Evolutionary conservation across 23 tunicate species (phyloP).

Genomic region (Ascidia mentula): DNA sequence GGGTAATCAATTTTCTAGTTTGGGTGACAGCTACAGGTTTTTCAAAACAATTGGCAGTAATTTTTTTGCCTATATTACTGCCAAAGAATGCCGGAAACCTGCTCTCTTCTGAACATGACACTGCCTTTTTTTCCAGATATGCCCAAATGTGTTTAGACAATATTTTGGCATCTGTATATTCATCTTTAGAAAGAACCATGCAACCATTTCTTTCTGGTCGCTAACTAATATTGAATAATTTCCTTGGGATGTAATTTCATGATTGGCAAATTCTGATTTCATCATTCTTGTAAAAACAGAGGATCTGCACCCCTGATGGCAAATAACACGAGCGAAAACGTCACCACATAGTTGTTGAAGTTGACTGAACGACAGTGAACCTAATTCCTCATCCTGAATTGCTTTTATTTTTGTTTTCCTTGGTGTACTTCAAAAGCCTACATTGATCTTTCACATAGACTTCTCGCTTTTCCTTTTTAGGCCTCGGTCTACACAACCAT

Average conservation of each 20-base stretch:
- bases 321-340: background rate
- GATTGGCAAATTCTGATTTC: background rate
- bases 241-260: background rate
- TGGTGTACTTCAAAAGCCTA: background rate
- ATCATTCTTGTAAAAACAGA: background rate
- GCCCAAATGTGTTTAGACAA: background rate
- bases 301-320: background rate
- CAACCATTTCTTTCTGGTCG: background rate
- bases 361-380: background rate
- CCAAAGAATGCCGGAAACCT: background rate
- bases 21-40: background rate
- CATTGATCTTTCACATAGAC: background rate
- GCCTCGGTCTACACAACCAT: background rate
- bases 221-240: background rate
- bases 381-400: background rate
- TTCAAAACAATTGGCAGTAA: background rate
- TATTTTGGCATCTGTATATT: background rate
- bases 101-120: background rate
- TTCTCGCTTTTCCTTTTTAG: conserved; percentile 5
- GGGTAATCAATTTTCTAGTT: background rate
- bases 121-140: background rate
- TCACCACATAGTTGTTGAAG: background rate
- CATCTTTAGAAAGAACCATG: background rate
- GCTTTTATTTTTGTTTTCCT: background rate
- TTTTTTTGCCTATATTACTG: background rate